phyloP scores from a whole-genome alignment of 2,888 invertebrate species.

The Campoletis raptor region DNA sequence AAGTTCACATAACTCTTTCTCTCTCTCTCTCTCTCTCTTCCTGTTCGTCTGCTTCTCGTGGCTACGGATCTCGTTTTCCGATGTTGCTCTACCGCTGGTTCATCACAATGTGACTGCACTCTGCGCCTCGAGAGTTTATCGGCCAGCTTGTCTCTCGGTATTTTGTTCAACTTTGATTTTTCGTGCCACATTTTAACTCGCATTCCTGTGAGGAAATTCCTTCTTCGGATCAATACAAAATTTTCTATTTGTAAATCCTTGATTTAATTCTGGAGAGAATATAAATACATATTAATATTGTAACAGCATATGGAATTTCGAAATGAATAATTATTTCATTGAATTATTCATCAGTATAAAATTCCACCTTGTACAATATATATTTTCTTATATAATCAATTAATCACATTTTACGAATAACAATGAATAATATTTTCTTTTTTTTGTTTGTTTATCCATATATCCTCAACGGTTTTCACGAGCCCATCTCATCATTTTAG shows the following conservation, averaged over 20 bases:
- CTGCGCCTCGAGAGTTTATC: constrained; percentile 44
- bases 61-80: constrained; percentile 34
- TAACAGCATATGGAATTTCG: not conserved
- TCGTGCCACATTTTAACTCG: constrained; percentile 48
- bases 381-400: not conserved
- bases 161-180: constrained; percentile 60
- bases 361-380: not conserved
- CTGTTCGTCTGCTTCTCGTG: constrained; percentile 21
- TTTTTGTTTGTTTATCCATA: too few relatives aligned
- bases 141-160: constrained; percentile 24
- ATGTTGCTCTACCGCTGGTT: constrained; percentile 10
- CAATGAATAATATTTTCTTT: not conserved
- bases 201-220: not conserved
- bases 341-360: not conserved
- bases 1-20: constrained; percentile 35
- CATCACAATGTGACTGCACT: constrained; percentile 25
- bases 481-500: too few relatives aligned
- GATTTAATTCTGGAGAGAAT: not conserved
- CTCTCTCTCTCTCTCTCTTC: constrained; percentile 10
- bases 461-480: too few relatives aligned
- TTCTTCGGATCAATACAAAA: not conserved
- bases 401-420: not conserved
- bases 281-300: not conserved
- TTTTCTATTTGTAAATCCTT: not conserved
- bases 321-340: not conserved